Percentiles rank a stretch among this genome's conserved stretches.
Evolutionary conservation across 2,888 invertebrate species (phyloP).

Genomic region (Drosophila monieri): DNA sequence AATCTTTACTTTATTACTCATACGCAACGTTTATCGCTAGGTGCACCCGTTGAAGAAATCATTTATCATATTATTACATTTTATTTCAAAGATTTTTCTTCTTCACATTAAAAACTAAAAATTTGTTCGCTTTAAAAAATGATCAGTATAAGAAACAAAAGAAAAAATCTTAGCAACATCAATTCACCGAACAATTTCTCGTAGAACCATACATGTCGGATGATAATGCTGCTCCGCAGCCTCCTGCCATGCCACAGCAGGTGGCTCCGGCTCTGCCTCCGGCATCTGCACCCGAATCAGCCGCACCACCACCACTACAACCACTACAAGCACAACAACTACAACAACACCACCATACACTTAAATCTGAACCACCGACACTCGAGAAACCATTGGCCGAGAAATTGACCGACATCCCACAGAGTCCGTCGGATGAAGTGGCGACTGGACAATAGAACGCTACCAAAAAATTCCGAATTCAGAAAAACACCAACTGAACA

Average conservation of each 20-base stretch:
- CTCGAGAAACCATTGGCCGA: conserved; percentile 75
- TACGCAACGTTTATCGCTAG: conserved; percentile 62
- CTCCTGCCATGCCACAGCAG: conserved; percentile 60
- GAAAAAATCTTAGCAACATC: conserved; percentile 11
- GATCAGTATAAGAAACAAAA: background rate
- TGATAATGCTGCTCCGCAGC: conserved; percentile 61
- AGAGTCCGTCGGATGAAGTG: conserved; percentile 66
- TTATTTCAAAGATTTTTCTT: conserved; percentile 8
- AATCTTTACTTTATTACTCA: conserved; percentile 42
- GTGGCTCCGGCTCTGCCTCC: conserved; percentile 34
- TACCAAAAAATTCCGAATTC: conserved; percentile 24
- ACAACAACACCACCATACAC: conserved; percentile 59
- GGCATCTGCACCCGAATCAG: conserved; percentile 36
- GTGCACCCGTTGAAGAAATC: conserved; percentile 57
- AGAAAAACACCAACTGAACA: conserved; percentile 39
- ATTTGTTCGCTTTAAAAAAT: conserved; percentile 13
- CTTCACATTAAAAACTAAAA: conserved; percentile 1
- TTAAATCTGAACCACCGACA: conserved; percentile 73
- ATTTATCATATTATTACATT: conserved; percentile 21
- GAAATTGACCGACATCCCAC: conserved; percentile 68
- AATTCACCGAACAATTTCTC: conserved; percentile 64
- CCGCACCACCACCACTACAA: conserved; percentile 42
- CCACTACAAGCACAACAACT: conserved; percentile 49
- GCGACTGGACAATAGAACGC: conserved; percentile 63
- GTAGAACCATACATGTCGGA: conserved; percentile 73